Base-by-base conservation (phyloP, 2,797 vertebrate genomes). In the Epinephelus coioides region DNA sequence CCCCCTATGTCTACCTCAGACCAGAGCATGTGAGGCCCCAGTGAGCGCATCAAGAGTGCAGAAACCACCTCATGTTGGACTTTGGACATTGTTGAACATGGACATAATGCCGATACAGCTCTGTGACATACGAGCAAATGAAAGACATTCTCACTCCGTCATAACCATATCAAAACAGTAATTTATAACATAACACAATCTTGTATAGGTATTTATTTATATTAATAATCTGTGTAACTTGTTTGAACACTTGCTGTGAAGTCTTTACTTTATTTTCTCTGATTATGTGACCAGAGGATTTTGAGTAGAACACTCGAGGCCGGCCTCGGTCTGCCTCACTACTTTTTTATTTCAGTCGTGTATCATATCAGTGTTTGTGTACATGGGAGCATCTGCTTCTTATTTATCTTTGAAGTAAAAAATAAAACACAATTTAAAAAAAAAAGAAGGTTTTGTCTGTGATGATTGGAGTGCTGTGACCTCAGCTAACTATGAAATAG, bases 1-100 rank as follows among this genome's bases (percentile, higher is more conserved):
- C 71, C 12, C 12, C 65, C 0, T 86, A 73, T 43, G 59, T 82
- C 21, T 88, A 86, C 80, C 7, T 92, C 3, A 91, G 76, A 12
- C 83, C 85, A 0, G 70, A 84, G 38, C 90, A 92, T 17, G 0
- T 0, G 10, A 84, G 0, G 59, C 80, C 64, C 17, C 25, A 14
- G 27, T 68, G 2, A 30, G 30, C 5, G 7, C 21, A 3, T 23
- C 23, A 40, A 34, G 34, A 34, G 7, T 8, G 34, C 54, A 25
- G 21, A 49, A 12, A 30, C 0, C 38, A 63, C 15, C 11, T 5
- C 18, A 34, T 34, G 34, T 34, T 34, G 34, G 34, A 34, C 34
- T 40, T 56, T 43, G 10, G 6, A 17, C 25, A 21, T 38, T 59
- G 47, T 30, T 59, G 21, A 49, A 47, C 47, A 60, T 30, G 38